Percentiles rank a stretch among this genome's conserved stretches.
Conservation (phyloP, 2,888 invertebrate species). For the Phytoseiulus persimilis region DNA sequence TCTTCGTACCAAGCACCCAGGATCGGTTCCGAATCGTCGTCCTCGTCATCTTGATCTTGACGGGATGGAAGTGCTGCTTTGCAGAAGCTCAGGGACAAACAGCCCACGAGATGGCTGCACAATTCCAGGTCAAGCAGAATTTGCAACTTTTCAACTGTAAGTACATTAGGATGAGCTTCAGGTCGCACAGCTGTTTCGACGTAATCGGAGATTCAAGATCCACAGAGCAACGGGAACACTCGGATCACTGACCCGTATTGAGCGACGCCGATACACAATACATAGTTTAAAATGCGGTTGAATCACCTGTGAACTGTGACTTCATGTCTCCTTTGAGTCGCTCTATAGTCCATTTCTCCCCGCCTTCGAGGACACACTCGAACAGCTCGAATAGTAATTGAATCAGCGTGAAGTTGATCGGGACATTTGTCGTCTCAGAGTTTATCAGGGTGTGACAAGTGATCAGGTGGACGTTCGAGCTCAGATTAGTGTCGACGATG, state of each 20-base stretch:
- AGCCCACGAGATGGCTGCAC: slow-evolving; percentile 14
- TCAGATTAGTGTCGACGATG: neutral
- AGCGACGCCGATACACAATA: too few relatives aligned
- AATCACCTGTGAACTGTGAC: neutral
- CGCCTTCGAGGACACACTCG: slow-evolving; percentile 11
- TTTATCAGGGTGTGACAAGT: neutral
- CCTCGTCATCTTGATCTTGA: slow-evolving; percentile 42
- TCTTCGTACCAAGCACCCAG: slow-evolving; percentile 77
- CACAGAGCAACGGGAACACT: too few relatives aligned
- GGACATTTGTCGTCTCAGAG: neutral
- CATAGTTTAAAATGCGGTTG: too few relatives aligned
- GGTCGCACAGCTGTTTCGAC: neutral
- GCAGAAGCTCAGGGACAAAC: neutral
- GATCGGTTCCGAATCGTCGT: slow-evolving; percentile 62
- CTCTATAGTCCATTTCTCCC: slow-evolving; percentile 7
- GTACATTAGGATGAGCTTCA: neutral
- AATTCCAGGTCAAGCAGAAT: neutral
- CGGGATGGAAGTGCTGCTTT: slow-evolving; percentile 8
- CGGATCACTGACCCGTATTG: too few relatives aligned
- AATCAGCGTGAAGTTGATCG: slow-evolving; percentile 10
- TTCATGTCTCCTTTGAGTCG: neutral
- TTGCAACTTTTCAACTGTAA: slow-evolving; percentile 10
- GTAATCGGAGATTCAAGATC: too few relatives aligned
- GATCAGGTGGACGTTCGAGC: neutral
- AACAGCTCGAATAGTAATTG: slow-evolving; percentile 8